Base-by-base conservation (phyloP, 2,888 invertebrate species). In the Luperina nickerlii region DNA sequence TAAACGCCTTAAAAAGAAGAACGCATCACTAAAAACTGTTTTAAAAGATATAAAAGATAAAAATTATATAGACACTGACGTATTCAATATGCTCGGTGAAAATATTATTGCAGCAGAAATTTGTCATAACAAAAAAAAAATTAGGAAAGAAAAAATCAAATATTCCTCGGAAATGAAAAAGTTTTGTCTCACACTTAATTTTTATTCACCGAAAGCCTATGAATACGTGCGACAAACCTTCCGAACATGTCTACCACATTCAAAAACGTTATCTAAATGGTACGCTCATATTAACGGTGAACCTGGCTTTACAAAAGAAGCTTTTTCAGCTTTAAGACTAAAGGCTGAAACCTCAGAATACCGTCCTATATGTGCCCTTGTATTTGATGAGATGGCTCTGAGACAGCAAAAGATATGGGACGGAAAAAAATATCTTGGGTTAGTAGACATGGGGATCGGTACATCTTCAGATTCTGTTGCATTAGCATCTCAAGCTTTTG, bases 401-500 rank as follows among this genome's bases (percentile, higher is more conserved):
- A 65, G 74, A 38, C 74, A 65, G 38, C 65, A 74, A 74, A 74
- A 42, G 65, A 54, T 66, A 38, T 74, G 51, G 65, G 65, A 54
- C 32, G 62, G 63, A 32, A 73, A 73, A 72, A 63, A 65, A 24
- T 73, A 63, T 65, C 27, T 38, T 51, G 62, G 73, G 38, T 51
- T 65, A 24, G 51, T 51, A 65, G 51, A 73, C 48, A 73, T 73
- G 63, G 48, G 73, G 20, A 51, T 51, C 15, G 63, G 32, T 32
- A 38, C 27, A 65, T 51, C 51, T 38, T 60, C 60, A 42, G 65
- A 51, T 51, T 54, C 74, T 66, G 62, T 63, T 60, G 72, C 72
- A 27, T 51, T 73, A 38, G 48, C 73, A 63, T 48, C 65, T 51
- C 74, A 74, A 66, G 74, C 74, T 65, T 74, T 74, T 66, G 74